phyloP scores from a whole-genome alignment of 2,888 invertebrate species.

The Ichneumoninae sp. region DNA sequence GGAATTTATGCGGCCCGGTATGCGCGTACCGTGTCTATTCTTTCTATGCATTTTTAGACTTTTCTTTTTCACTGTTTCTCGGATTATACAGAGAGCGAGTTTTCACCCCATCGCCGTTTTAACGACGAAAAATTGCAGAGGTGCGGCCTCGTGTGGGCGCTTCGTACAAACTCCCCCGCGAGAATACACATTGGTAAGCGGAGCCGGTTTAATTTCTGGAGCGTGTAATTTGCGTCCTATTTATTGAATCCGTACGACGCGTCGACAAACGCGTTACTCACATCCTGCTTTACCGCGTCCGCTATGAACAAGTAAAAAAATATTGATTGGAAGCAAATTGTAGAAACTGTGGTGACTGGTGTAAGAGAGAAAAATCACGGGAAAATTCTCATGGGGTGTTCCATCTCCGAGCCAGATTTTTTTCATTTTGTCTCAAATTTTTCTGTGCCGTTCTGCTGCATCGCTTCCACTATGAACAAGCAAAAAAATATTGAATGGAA shows the following conservation, averaged over 20 bases:
- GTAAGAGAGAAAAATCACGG: background rate
- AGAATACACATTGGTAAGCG: background rate
- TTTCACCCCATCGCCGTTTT: constrained; percentile 41
- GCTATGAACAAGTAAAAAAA: too few species aligned
- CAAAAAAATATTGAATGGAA: too few species aligned
- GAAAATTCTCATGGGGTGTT: background rate
- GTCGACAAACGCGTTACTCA: background rate
- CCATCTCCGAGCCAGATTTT: background rate
- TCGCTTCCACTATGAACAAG: too few species aligned
- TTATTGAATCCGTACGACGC: constrained; percentile 6
- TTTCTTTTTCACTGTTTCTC: constrained; percentile 46
- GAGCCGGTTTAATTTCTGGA: background rate
- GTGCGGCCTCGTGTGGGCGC: constrained; percentile 23
- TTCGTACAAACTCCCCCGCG: background rate
- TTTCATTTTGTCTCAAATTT: too few species aligned
- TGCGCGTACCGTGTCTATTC: constrained; percentile 43
- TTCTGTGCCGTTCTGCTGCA: too few species aligned
- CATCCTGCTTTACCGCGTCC: background rate
- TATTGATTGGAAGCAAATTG: too few species aligned
- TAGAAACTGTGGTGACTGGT: too few species aligned
- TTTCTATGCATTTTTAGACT: constrained; percentile 36
- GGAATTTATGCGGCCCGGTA: constrained; percentile 66
- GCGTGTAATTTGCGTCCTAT: background rate
- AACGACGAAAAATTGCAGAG: constrained; percentile 54
- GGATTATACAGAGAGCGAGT: constrained; percentile 60